Evolutionary conservation across 2,888 invertebrate species (phyloP).

Genomic region (Agelastica alni): DNA sequence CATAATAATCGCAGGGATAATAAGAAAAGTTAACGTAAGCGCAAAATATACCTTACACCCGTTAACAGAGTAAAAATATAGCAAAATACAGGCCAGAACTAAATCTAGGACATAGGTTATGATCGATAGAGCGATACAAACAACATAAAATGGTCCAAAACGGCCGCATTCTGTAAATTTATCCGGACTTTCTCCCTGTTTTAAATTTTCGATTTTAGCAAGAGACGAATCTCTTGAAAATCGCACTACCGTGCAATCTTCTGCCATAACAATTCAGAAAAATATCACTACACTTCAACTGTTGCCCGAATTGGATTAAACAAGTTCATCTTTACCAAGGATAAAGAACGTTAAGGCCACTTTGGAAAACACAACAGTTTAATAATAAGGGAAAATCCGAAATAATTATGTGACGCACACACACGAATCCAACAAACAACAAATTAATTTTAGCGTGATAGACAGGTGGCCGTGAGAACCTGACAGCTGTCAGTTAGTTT

Average conservation of each 20-base stretch:
- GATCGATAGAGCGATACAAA: conserved; percentile 56
- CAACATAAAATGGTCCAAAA: conserved; percentile 54
- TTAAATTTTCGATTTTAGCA: conserved; percentile 54
- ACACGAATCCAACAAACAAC: conserved; percentile 5
- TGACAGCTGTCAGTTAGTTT: conserved; percentile 4
- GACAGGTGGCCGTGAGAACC: conserved; percentile 16
- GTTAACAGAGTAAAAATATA: conserved; percentile 54
- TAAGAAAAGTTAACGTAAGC: conserved; percentile 59
- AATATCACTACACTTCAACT: conserved; percentile 10
- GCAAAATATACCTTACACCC: conserved; percentile 57
- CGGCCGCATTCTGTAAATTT: conserved; percentile 50
- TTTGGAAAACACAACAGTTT: background rate
- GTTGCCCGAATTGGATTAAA: background rate
- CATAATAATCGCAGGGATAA: conserved; percentile 59
- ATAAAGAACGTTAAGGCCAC: background rate
- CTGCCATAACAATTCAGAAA: conserved; percentile 49
- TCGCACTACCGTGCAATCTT: conserved; percentile 56
- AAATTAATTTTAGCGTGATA: conserved; percentile 9
- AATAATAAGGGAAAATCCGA: conserved; percentile 1
- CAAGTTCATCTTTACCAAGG: background rate
- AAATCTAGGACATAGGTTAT: conserved; percentile 57
- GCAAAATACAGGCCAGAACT: conserved; percentile 53
- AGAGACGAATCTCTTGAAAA: conserved; percentile 55
- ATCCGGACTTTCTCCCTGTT: conserved; percentile 46
- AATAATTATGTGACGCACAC: conserved; percentile 5